Percentiles rank a stretch among this genome's conserved stretches.
Conservation (phyloP, 2,797 vertebrate species). For the Centropyge bicolor region DNA sequence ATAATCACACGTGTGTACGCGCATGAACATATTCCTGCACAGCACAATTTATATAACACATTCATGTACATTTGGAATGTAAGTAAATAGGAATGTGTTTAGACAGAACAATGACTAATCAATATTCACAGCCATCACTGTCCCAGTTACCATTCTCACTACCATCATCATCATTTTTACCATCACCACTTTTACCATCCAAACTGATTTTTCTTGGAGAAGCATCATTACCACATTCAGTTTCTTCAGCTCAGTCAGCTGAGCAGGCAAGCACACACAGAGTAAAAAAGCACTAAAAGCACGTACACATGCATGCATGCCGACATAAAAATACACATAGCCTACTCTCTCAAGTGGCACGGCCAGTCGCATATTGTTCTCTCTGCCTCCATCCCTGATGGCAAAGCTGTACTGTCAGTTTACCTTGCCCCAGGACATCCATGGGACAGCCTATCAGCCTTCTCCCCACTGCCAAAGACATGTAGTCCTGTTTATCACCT, state of each 20-base stretch:
- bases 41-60: constrained; percentile 4
- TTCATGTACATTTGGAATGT: constrained; percentile 7
- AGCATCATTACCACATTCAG: constrained; percentile 47
- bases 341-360: constrained; percentile 68
- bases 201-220: constrained; percentile 40
- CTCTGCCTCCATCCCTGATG: constrained; percentile 80
- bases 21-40: not conserved
- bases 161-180: constrained; percentile 37
- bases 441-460: constrained; percentile 83
- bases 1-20: constrained; percentile 14
- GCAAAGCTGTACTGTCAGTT: constrained; percentile 82
- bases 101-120: constrained; percentile 28
- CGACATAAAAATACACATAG: constrained; percentile 56
- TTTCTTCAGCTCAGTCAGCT: constrained; percentile 45
- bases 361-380: constrained; percentile 71
- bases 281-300: constrained; percentile 17
- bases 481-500: constrained; percentile 89
- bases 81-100: constrained; percentile 14
- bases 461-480: constrained; percentile 83
- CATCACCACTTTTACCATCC: constrained; percentile 24
- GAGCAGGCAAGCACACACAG: constrained; percentile 26
- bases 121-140: constrained; percentile 48
- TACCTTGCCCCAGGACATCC: constrained; percentile 89
- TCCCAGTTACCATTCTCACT: constrained; percentile 23
- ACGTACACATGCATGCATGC: constrained; percentile 31